Base-by-base conservation (phyloP, 2,113 vertebrate genomes). In the Python bivittatus region DNA sequence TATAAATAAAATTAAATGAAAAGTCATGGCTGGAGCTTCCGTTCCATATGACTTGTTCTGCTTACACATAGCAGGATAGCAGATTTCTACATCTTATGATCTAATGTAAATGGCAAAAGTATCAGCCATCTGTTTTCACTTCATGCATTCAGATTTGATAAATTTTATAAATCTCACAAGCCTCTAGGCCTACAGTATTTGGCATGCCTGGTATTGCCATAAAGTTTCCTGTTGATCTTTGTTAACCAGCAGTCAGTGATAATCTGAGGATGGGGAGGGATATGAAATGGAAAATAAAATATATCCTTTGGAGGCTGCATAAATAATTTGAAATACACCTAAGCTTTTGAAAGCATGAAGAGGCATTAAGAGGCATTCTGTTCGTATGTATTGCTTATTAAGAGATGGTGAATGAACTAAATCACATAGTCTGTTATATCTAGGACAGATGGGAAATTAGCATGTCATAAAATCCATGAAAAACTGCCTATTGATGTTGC, bases 401-500 rank as follows among this genome's bases (percentile, higher is more conserved):
- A 96, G 94, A 57, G 88, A 90, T 96, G 94, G 95, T 94, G 93
- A 93, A 96, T 95, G 94, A 98, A 95, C 93, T 96, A 95, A 97
- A 97, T 92, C 94, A 88, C 86, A 84, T 88, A 96, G 84, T 54
- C 90, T 93, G 4, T 95, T 93, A 91, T 95, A 94, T 92, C 95
- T 93, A 92, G 95, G 96, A 98, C 97, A 98, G 97, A 97, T 98
- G 97, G 97, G 92, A 98, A 98, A 98, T 98, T 98, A 97, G 93
- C 96, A 96, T 98, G 97, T 95, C 97, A 97, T 97, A 97, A 97
- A 98, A 97, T 96, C 96, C 93, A 93, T 96, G 91, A 96, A 97
- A 97, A 96, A 97, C 92, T 95, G 93, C 94, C 95, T 95, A 93
- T 94, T 94, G 83, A 88, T 96, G 91, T 95, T 97, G 95, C 95